These are phyloP conservation scores for Sphenopsis melanotis DNA, from an alignment of 2,797 vertebrate species.

Conservation along the genomic window DNA sequence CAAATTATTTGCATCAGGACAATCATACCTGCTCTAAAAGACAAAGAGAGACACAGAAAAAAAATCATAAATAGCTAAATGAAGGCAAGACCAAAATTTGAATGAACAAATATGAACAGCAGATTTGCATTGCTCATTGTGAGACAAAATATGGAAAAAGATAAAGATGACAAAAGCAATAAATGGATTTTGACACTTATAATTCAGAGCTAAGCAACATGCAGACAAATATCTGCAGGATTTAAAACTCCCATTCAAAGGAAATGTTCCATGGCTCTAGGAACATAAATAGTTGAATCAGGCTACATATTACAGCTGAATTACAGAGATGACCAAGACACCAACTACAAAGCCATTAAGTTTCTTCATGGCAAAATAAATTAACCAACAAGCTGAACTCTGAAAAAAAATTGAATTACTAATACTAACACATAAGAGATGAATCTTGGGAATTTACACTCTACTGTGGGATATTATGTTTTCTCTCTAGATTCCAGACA, in stretches of 20 bases:
- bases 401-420: not conserved
- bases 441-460: not conserved
- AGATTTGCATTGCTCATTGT: not conserved
- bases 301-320: not conserved
- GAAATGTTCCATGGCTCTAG: not conserved
- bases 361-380: conserved; percentile 7
- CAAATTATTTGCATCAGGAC: not conserved
- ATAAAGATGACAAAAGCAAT: not conserved
- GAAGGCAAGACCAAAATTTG: not conserved
- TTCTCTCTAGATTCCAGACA: not conserved
- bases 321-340: not conserved
- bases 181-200: not conserved
- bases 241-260: not conserved
- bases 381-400: not conserved
- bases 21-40: not conserved
- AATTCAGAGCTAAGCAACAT: not conserved
- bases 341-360: not conserved
- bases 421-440: conserved; percentile 11
- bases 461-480: not conserved
- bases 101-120: not conserved
- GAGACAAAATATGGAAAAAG: not conserved
- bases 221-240: not conserved
- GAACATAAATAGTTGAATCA: not conserved
- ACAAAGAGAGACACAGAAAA: not conserved
- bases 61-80: not conserved